Evolutionary conservation across 1,140 invertebrate species (phyloP).

Genomic region (Psix sp.): DNA sequence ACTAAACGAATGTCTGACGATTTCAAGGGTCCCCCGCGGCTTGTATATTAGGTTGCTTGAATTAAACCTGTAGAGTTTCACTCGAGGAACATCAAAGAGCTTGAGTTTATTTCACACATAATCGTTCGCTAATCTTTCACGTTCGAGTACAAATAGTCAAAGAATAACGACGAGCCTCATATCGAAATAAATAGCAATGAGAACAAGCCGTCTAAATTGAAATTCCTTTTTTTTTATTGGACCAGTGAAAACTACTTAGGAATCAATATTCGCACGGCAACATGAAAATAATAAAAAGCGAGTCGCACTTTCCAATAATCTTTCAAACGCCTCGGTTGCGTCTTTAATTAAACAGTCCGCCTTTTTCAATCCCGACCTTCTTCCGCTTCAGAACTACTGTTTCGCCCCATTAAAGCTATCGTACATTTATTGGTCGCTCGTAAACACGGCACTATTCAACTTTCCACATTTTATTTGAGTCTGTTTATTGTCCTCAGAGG

Average conservation of each 20-base stretch:
- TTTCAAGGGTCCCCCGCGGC: conserved; percentile 32
- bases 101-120: conserved; percentile 30
- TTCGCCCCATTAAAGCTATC: conserved; percentile 51
- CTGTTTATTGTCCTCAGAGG: conserved; percentile 38
- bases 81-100: conserved; percentile 49
- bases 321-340: conserved; percentile 36
- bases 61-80: conserved; percentile 23
- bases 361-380: conserved; percentile 52
- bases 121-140: conserved; percentile 21
- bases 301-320: conserved; percentile 30
- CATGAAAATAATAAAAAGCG: not conserved
- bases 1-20: conserved; percentile 11
- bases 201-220: no score
- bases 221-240: not conserved
- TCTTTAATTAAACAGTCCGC: conserved; percentile 53
- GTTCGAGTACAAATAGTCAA: conserved; percentile 16
- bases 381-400: conserved; percentile 47
- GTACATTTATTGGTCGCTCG: conserved; percentile 53
- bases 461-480: conserved; percentile 42
- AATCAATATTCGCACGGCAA: conserved; percentile 1
- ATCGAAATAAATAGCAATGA: no score
- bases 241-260: not conserved
- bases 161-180: not conserved
- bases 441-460: conserved; percentile 48
- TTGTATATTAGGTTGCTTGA: conserved; percentile 32